phyloP scores from a whole-genome alignment of 2,113 vertebrate species.

The Dipodomys ordii region DNA sequence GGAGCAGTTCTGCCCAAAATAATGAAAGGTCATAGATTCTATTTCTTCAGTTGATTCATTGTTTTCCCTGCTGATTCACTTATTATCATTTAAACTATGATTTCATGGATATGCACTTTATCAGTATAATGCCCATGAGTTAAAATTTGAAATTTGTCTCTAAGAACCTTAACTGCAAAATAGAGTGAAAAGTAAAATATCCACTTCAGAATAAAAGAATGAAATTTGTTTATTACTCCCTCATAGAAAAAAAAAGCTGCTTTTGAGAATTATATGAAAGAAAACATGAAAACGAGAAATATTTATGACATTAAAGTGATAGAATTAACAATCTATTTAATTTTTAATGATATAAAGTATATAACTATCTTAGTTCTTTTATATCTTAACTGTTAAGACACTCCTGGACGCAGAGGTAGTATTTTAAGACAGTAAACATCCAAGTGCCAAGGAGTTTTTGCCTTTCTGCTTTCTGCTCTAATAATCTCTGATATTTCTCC shows the following conservation, averaged over 20 bases:
- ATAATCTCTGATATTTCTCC: background rate
- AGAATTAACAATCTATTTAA: background rate
- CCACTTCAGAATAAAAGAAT: background rate
- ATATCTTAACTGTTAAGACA: background rate
- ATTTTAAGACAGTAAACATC: background rate
- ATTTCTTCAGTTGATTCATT: background rate
- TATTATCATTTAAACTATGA: background rate
- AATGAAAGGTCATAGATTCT: background rate
- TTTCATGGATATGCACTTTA: background rate
- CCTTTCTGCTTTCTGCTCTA: background rate
- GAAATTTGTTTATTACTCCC: background rate
- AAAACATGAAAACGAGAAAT: background rate
- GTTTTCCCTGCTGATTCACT: background rate
- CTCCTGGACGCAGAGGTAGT: background rate
- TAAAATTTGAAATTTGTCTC: background rate
- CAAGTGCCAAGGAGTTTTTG: background rate
- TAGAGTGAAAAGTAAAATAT: background rate
- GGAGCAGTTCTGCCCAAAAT: background rate
- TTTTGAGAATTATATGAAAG: slow-evolving; percentile 16
- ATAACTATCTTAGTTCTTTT: background rate
- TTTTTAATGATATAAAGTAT: slow-evolving; percentile 47
- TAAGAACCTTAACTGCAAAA: background rate
- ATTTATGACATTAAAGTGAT: background rate
- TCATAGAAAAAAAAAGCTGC: background rate
- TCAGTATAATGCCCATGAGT: background rate